Base-by-base conservation (phyloP, 2,888 invertebrate genomes). In the Trachelus troglodyta region DNA sequence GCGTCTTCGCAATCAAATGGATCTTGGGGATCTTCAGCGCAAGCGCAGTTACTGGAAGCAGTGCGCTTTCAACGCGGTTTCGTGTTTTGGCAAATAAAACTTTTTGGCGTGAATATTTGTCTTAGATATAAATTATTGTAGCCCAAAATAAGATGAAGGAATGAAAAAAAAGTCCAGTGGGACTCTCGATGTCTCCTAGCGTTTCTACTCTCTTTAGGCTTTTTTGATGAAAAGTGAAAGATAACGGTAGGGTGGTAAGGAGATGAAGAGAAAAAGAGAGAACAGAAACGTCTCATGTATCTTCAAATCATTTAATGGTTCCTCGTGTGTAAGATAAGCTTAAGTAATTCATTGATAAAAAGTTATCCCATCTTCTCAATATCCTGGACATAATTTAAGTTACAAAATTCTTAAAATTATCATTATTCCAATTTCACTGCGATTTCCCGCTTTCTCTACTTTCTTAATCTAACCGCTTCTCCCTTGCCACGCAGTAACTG, bases 31-130 rank as follows among this genome's bases (percentile, higher is more conserved):
- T 79, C 88, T 93, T 23, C 92, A 93, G 83, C 91, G 92, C 79
- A 93, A 93, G 82, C 91, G 93, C 75, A 92, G 92, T 83, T 93
- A 93, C 85, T 93, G 93, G 93, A 93, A 93, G 83, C 93, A 93
- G 83, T 93, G 93, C 87, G 93, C 93, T 33, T 93, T 93, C 89
- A 93, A 93, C 86, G 93, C 93, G 11, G 93, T 93, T 75, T 92
- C 93, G 76, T 93, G 93, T 88, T 93, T 93, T 85, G 93, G 93
- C 81, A 93, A 92, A 88, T 92, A 91, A 86, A 85, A 73, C 37
- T 31, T 15, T 33, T 30, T 23, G 9, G 34, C 30, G 33, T 23
- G 40, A 31, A 73, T 69, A 76, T 23, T 23, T 23, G 69, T 74
- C 74, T 37, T 77, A 73, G 74, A 77, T 77, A 69, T 77, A 77